Base-by-base conservation (phyloP, 2,113 vertebrate genomes). In the Chrysemys picta region DNA sequence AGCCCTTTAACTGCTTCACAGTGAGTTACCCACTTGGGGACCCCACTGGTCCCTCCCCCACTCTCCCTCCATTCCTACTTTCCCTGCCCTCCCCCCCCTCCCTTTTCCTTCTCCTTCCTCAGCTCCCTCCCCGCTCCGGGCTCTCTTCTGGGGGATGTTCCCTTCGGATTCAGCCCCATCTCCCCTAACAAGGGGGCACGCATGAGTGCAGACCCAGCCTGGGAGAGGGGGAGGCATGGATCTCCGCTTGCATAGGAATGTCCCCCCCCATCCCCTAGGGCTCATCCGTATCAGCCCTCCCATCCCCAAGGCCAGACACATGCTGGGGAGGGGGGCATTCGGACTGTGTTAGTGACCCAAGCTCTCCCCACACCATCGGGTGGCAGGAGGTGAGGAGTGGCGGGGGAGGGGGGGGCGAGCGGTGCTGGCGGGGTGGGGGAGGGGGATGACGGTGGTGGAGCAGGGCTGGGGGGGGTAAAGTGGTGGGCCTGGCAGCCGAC, bases 341-440 rank as follows among this genome's bases (percentile, higher is more conserved):
- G 96, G 97, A 95, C 95, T 92, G 92, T 85, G 95, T 97, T 97
- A 97, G 97, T 97, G 97, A 49, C 76, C 50, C 24, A 16, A 65
- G 16, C 47, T 10, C 9, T 24, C 3, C 53, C 49, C 25, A 13
- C 1, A 8, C 1, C 19, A 10, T 25, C 4, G 0, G 62, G 79
- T 27, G 69, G 27, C 52, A 27, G 27, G 35, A 8, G 29, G 24
- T 52, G 89, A 29, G 13, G 78, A 11, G 14, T 17, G 21, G 13
- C 24, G 22, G 16, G 10, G 24, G 38, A 65, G n/a, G 57, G 57
- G 49, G 69, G 53, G 31, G 69, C 25, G 5, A 8, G 31, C 35
- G 12, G 25, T 29, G 89, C 31, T 1, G 21, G 57, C 12, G 38
- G 35, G 49, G 14, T 27, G 75, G 17, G 80, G 62, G 69, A 90